Evolutionary conservation across 2,113 vertebrate genomes (phyloP), one percentile per base, ranked within the genome.

Genomic region (Alethe castanea): DNA sequence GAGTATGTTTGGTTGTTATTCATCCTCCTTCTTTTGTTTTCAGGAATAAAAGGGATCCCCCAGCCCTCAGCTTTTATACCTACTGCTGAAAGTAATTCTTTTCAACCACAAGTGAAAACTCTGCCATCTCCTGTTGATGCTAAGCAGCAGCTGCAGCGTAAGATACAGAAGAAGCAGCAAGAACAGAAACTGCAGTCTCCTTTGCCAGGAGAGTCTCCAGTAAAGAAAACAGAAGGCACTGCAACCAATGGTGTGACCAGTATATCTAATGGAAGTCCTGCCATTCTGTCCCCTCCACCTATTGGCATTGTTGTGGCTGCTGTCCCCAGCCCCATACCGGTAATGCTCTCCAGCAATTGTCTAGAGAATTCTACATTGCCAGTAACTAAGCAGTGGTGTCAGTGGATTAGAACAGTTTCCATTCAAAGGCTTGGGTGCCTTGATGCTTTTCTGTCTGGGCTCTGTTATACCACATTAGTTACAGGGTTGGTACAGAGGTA

Each of bases 121-220:
- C 95, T 99, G 97, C 97, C 98, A 22, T 99, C 99, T 23, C 99
- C 99, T 29, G 96, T 99, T 25, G 99, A 99, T 91, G 99, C 99
- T 78, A 99, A 99, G 96, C 99, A 99, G 97, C 99, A 99, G 91
- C 98, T 99, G 88, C 99, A 99, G 95, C 98, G 99, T 64, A 99
- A 99, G 97, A 99, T 99, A 95, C 99, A 99, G 97, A 99, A 99
- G 97, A 99, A 99, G 96, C 99, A 99, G 93, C 99, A 99, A 73
- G 99, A 99, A 92, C 99, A 99, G 97, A 99, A 99, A 95, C 97
- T 99, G 47, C 98, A 99, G 36, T 99, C 99, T 61, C 99, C 99
- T 76, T 95, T 98, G 91, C 99, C 98, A 19, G 98, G 98, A 90
- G 99, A 99, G 77, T 97, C 97, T 69, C 98, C 98, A 77, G 94